Base-by-base conservation (phyloP, 2,113 vertebrate species). In the Hystrix cristata region DNA sequence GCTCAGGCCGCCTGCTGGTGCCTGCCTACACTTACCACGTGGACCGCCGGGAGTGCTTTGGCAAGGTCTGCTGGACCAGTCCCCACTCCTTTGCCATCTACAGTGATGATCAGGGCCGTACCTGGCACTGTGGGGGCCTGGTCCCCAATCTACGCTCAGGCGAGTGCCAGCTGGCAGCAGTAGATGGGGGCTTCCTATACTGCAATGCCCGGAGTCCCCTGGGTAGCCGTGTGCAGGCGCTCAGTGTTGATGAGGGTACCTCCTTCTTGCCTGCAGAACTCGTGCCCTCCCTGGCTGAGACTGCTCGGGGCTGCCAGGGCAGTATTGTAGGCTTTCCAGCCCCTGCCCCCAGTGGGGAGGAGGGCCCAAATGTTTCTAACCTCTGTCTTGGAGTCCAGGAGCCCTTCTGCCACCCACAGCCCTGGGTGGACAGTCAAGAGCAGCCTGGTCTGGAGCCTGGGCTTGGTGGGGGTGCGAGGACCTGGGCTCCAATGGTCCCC, bases 1-100 rank as follows among this genome's bases (percentile, higher is more conserved):
- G 98, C 59, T 99, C 99, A 0, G 99, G 99, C 0, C 99, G 99
- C 8, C 98, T 99, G 69, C 98, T 99, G 92, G 98, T 99, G 83
- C 99, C 99, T 0, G 99, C 99, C 72, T 99, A 99, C 25, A 98
- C 99, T 11, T 99, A 99, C 98, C 99, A 98, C 55, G 99, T 99
- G 1, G 99, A 99, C 95, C 99, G 99, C 95, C 99, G 98, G 48
- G 98, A 99, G 95, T 99, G 99, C 97, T 99, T 99, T 0, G 99
- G 99, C 18, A 98, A 98, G 97, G 97, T 99, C 95, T 99, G 99
- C 97, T 99, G 98, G 98, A 99, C 99, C 82, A 99, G 99, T 2
- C 99, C 99, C 0, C 99, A 99, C 57, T 98, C 99, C 89, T 99
- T 99, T 25, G 98, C 99, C 94, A 99, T 99, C 97, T 99, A 99